Percentiles rank a stretch among this genome's conserved stretches.
Conservation (phyloP, 2,113 vertebrate genomes). For the Pseudorectes ferrugineus region DNA sequence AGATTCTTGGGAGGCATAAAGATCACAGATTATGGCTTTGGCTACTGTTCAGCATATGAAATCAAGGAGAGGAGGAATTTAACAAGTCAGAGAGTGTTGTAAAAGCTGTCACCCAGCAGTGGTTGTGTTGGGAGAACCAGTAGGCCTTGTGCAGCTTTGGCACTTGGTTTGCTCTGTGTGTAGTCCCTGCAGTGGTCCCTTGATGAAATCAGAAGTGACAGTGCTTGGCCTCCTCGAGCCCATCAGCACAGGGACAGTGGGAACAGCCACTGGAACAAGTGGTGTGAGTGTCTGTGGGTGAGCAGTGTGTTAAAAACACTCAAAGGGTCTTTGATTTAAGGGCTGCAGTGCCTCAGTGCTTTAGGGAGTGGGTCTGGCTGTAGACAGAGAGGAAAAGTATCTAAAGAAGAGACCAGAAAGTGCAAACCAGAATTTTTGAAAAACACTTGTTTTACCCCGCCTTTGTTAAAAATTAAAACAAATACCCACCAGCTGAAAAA, state of each 20-base stretch:
- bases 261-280: neutral
- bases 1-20: neutral
- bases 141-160: neutral
- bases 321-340: neutral
- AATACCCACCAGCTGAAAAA: conserved; percentile 50
- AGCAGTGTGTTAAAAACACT: neutral
- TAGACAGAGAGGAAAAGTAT: neutral
- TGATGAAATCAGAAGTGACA: neutral
- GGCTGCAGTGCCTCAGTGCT: neutral
- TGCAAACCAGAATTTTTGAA: neutral
- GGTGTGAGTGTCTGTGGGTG: neutral
- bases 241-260: neutral
- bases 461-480: conserved; percentile 52
- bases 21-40: neutral
- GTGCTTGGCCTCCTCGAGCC: neutral
- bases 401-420: neutral
- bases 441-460: neutral
- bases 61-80: neutral
- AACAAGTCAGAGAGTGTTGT: neutral
- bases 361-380: neutral
- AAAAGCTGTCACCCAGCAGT: neutral
- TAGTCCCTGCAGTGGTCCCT: neutral
- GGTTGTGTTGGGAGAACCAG: neutral
- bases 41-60: neutral
- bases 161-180: accelerated